These are phyloP conservation scores for Cremastinae sp. DNA, from an alignment of 2,888 invertebrate genomes.

Conservation along the genomic window DNA sequence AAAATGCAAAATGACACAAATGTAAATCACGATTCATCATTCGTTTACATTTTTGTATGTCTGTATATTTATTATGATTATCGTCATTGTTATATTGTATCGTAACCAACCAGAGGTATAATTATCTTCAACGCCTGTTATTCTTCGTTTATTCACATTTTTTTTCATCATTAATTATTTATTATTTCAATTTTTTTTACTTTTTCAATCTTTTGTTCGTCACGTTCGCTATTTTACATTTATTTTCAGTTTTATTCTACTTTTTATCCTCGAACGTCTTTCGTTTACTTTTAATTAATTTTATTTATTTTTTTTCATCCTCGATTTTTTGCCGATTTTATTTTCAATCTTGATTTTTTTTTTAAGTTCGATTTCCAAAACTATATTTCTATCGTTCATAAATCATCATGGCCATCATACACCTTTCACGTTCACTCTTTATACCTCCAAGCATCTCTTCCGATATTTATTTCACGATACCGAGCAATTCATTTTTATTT, in stretches of 20 bases:
- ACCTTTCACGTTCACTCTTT: constrained; percentile 60
- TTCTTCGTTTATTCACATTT: constrained; percentile 30
- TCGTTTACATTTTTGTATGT: constrained; percentile 46
- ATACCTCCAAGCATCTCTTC: constrained; percentile 58
- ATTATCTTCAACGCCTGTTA: constrained; percentile 58
- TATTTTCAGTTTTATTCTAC: constrained; percentile 16
- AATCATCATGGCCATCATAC: constrained; percentile 66
- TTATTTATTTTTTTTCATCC: constrained; percentile 21
- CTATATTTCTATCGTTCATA: constrained; percentile 68
- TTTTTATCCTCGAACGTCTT: not conserved
- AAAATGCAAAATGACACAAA: constrained; percentile 39
- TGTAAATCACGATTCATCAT: constrained; percentile 57
- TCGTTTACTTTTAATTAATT: constrained; percentile 16
- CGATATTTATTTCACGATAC: constrained; percentile 53
- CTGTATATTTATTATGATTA: constrained; percentile 13
- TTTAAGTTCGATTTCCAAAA: constrained; percentile 72
- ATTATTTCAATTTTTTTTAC: constrained; percentile 21
- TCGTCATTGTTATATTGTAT: constrained; percentile 18
- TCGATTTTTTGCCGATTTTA: constrained; percentile 31
- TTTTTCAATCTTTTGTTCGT: constrained; percentile 15
- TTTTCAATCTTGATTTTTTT: constrained; percentile 59
- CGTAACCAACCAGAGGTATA: constrained; percentile 61
- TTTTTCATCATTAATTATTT: constrained; percentile 32
- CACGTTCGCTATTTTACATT: not conserved
- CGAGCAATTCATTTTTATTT: constrained; percentile 44